phyloP scores from a whole-genome alignment of 2,113 vertebrate genomes.

The Acrocephalus kingi region DNA sequence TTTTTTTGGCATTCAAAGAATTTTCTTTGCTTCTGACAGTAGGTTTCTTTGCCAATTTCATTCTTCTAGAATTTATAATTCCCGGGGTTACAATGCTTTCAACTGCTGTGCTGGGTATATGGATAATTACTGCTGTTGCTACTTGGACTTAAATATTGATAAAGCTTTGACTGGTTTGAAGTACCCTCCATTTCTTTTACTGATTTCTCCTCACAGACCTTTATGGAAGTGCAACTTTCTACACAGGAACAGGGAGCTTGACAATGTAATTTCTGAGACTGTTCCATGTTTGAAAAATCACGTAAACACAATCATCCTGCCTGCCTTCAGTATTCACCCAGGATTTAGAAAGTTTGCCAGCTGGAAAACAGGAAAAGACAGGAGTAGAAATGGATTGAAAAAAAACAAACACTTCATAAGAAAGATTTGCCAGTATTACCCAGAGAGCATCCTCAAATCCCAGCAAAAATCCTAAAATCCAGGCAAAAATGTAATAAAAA shows the following conservation, averaged over 20 bases:
- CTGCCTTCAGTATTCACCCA: background rate
- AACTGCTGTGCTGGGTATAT: background rate
- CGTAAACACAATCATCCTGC: fast-evolving
- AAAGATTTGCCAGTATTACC: background rate
- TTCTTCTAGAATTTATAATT: conserved; percentile 34
- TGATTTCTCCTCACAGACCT: background rate
- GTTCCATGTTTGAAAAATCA: conserved; percentile 4
- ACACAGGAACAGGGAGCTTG: background rate
- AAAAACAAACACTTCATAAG: background rate
- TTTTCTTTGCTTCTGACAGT: background rate
- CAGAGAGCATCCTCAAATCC: background rate
- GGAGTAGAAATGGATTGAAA: conserved; percentile 4
- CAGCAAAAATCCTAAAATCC: background rate
- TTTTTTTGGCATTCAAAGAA: conserved; percentile 14
- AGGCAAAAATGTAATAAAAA: conserved; percentile 3
- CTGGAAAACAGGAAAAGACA: conserved; percentile 41
- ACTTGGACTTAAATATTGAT: background rate
- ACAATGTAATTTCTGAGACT: conserved; percentile 1
- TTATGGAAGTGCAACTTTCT: background rate
- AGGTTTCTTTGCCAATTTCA: background rate
- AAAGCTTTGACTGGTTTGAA: conserved; percentile 12
- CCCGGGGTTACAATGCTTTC: background rate
- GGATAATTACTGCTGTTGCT: conserved; percentile 48
- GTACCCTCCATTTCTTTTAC: background rate
- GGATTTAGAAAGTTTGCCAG: conserved; percentile 27